Conservation (phyloP, 2,113 vertebrate genomes). For the Pollachius pollachius region DNA sequence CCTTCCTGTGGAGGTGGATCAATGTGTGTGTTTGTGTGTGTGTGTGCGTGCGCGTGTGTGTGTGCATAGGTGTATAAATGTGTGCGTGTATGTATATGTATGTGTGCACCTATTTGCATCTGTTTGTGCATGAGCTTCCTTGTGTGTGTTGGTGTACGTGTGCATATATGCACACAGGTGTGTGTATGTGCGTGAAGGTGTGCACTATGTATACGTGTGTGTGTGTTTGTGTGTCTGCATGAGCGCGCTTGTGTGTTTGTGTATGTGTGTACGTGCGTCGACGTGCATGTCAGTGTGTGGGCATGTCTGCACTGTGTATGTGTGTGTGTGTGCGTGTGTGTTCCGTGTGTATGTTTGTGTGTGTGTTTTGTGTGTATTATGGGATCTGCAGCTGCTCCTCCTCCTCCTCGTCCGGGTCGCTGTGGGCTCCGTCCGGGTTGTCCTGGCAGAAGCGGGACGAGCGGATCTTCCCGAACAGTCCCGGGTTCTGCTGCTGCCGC, state of each 20-base stretch:
- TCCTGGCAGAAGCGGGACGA: conserved; percentile 82
- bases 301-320: background rate
- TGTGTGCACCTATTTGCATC: too few species aligned
- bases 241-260: conserved; percentile 9
- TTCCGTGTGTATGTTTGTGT: conserved; percentile 3
- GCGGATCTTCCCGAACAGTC: conserved; percentile 88
- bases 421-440: conserved; percentile 69
- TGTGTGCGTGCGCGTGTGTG: background rate
- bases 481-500: conserved; percentile 88
- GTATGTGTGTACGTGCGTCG: conserved; percentile 6
- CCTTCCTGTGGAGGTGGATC: too few species aligned
- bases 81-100: too few species aligned
- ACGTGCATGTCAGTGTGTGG: background rate
- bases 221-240: background rate
- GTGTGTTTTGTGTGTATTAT: conserved; percentile 53
- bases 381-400: conserved; percentile 90
- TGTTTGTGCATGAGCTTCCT: too few species aligned
- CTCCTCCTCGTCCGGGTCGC: conserved; percentile 86
- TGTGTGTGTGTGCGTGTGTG: background rate
- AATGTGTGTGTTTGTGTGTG: background rate
- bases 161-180: too few species aligned
- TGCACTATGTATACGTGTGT: too few species aligned
- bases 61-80: background rate
- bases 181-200: too few species aligned
- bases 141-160: background rate